A percentile compares a stretch with the other conserved stretches of the same genome.
Conservation (phyloP, 92 coral and sea anemone genomes). For the Parazoanthus darwini region DNA sequence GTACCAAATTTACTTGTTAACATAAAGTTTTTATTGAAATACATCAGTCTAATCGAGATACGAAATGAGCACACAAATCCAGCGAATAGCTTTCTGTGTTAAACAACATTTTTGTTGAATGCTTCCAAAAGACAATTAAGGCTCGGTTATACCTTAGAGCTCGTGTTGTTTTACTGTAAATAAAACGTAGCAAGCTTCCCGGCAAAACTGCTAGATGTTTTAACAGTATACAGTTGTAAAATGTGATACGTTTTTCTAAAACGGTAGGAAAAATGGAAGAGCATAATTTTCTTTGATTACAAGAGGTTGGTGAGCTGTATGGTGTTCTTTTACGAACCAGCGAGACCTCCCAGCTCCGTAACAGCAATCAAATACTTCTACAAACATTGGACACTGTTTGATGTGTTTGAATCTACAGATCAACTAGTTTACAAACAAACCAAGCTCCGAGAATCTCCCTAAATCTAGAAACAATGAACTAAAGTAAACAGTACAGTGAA, state of each 20-base stretch:
- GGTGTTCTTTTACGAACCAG: background rate
- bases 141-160: background rate
- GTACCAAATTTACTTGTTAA: too few relatives aligned
- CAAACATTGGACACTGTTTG: slow-evolving; percentile 35
- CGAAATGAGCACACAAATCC: background rate
- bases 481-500: slow-evolving; percentile 30
- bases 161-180: background rate
- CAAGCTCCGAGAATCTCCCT: slow-evolving; percentile 25
- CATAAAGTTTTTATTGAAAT: too few relatives aligned
- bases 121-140: background rate
- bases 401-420: slow-evolving; percentile 40
- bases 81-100: background rate
- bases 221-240: background rate
- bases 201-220: background rate
- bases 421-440: slow-evolving; percentile 46
- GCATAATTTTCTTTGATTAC: background rate
- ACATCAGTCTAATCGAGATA: background rate
- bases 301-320: background rate
- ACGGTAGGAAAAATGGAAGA: background rate
- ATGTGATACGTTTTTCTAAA: background rate
- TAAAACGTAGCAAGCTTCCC: too few relatives aligned
- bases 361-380: slow-evolving; percentile 33
- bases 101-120: too few relatives aligned
- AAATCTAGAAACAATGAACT: slow-evolving; percentile 42
- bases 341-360: slow-evolving; percentile 29